Percentiles rank a stretch among this genome's conserved stretches.
phyloP scores from a whole-genome alignment of 2,113 vertebrate genomes.

The Geococcyx californianus region DNA sequence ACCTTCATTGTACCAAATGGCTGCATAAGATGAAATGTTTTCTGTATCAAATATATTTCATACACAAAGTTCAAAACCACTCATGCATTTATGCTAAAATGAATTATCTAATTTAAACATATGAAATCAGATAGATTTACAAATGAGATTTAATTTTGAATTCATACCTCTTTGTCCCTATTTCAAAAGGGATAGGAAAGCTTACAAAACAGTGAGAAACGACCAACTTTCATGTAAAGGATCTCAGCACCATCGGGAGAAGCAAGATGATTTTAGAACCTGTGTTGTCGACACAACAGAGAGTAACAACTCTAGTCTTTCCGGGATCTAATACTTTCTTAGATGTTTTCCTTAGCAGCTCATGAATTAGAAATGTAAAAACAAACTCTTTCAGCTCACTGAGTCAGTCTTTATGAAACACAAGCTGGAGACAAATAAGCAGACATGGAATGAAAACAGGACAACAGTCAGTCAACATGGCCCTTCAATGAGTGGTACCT shows the following conservation, averaged over 20 bases:
- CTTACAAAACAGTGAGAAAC: background rate
- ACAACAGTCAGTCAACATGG: background rate
- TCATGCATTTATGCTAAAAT: conserved; percentile 8
- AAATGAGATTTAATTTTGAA: background rate
- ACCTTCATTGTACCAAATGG: conserved; percentile 28
- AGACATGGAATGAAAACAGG: background rate
- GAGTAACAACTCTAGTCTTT: background rate
- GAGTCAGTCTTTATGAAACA: background rate
- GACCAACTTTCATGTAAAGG: background rate
- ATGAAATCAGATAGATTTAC: background rate
- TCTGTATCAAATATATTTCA: conserved; percentile 31
- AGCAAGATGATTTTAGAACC: conserved; percentile 8
- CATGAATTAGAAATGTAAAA: background rate
- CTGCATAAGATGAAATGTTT: conserved; percentile 37
- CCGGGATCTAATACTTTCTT: background rate
- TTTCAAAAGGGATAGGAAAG: background rate
- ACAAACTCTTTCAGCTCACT: background rate
- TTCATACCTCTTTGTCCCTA: background rate
- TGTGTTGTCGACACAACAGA: background rate
- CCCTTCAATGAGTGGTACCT: accelerated
- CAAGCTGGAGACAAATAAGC: background rate
- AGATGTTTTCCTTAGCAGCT: background rate
- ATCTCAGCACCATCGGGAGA: background rate
- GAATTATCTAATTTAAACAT: background rate
- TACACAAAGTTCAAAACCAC: conserved; percentile 16